Conservation (phyloP, 2,113 vertebrate species). For the Carettochelys insculpta region DNA sequence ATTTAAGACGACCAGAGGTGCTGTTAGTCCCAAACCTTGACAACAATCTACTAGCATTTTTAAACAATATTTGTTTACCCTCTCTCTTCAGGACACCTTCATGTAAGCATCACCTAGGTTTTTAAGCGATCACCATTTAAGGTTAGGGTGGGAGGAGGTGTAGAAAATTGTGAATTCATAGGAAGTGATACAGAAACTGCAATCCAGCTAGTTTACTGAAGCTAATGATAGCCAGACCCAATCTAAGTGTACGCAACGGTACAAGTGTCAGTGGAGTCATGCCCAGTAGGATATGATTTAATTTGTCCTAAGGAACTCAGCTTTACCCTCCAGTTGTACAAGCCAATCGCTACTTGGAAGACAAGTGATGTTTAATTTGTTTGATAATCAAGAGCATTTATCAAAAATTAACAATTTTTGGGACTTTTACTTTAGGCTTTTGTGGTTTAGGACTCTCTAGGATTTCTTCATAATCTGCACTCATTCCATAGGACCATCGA, state of each 20-base stretch:
- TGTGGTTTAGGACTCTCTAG: constrained; percentile 66
- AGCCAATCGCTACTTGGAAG: not conserved
- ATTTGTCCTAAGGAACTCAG: not conserved
- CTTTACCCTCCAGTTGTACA: not conserved
- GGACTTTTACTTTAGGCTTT: constrained; percentile 73
- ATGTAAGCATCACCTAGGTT: not conserved
- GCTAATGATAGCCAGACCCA: too few relatives aligned
- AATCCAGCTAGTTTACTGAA: not conserved
- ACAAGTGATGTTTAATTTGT: rapidly evolving
- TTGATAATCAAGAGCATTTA: not conserved
- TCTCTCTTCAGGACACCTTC: not conserved
- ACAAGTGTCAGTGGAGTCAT: not conserved
- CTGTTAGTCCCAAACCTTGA: not conserved
- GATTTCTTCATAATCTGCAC: constrained; percentile 91
- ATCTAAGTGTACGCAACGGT: not conserved
- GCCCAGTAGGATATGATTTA: not conserved
- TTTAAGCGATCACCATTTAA: not conserved
- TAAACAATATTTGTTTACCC: not conserved
- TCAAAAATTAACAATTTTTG: constrained; percentile 90
- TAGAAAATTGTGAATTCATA: not conserved
- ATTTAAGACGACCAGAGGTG: not conserved
- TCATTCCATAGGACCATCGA: constrained; percentile 88
- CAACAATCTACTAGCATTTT: not conserved
- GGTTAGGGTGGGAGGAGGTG: not conserved
- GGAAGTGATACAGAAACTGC: not conserved